Conservation (phyloP, 2,888 invertebrate genomes). For the Drosophila histrio region DNA sequence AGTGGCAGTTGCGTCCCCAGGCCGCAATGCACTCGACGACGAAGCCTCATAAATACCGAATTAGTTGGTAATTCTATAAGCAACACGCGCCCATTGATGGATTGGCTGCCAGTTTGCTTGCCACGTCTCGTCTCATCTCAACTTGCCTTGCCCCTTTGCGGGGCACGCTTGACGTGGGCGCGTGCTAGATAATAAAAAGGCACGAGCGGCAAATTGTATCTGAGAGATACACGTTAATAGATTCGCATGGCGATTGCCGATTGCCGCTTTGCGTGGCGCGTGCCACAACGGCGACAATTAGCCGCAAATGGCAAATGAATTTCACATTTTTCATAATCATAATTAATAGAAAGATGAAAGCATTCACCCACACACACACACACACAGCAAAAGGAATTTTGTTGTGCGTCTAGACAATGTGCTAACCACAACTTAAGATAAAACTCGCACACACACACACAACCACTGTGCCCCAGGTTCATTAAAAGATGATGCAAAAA, state of each 20-base stretch:
- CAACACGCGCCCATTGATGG: slow-evolving; percentile 83
- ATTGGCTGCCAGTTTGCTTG: slow-evolving; percentile 45
- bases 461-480: slow-evolving; percentile 2
- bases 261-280: slow-evolving; percentile 48
- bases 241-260: slow-evolving; percentile 25
- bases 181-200: slow-evolving; percentile 63
- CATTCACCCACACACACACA: neutral
- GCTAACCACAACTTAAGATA: slow-evolving; percentile 10
- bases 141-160: slow-evolving; percentile 6
- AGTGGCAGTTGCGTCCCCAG: slow-evolving; percentile 12
- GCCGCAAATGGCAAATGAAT: slow-evolving; percentile 70
- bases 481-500: slow-evolving; percentile 13
- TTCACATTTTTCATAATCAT: slow-evolving; percentile 65
- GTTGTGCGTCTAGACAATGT: neutral
- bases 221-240: slow-evolving; percentile 44
- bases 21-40: slow-evolving; percentile 64
- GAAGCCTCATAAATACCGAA: slow-evolving; percentile 83
- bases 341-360: slow-evolving; percentile 62
- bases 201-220: slow-evolving; percentile 54
- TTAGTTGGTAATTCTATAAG: slow-evolving; percentile 84
- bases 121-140: neutral
- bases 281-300: slow-evolving; percentile 59
- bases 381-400: slow-evolving; percentile 15
- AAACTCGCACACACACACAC: slow-evolving; percentile 4
- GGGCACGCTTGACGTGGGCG: slow-evolving; percentile 47